Base-by-base conservation (phyloP, 2,797 vertebrate species). In the Sphenopsis melanotis region DNA sequence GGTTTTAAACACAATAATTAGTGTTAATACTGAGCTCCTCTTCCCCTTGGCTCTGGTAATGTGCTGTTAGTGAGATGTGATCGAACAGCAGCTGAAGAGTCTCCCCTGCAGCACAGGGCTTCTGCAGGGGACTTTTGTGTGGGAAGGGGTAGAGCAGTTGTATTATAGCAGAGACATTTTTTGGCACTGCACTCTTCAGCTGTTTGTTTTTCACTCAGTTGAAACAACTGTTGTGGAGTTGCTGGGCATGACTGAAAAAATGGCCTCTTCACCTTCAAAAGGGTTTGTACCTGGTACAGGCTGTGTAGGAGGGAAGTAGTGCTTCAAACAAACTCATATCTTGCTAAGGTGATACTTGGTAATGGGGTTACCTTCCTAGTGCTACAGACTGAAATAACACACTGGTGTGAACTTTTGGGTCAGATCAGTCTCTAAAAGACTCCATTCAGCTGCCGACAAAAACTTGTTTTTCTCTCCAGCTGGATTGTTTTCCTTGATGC, bases 1-100 rank as follows among this genome's bases (percentile, higher is more conserved):
- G 72, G 57, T 87, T 95, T 89, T 87, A 94, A 89, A 29, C 36
- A 47, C 68, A 65, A 26, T 77, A 90, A 93, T 78, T 87, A 89
- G 57, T 19, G 34, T 60, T 65, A 66, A 42, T 27, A 11, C 57
- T 10, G 22, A 79, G 65, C 77, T 91, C 23, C 76, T 59, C 77
- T 95, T 94, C 81, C 70, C 66, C 12, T 15, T 53, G 81, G 64
- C 89, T 50, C 29, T 46, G 42, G 37, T 32, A 53, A 53, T 11
- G 29, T 39, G 68, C 59, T 61, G 36, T 61, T 65, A 68, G 65
- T 10, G 47, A 60, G 68, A 12, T 42, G 64, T 26, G 65, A 52
- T 69, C 6, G 7, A 79, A 70, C 57, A 65, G 17, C 59, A 60
- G 79, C 85, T 84, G 70, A 76, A 61, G 70, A 41, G 41, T 76